Base-by-base conservation (phyloP, 2,797 vertebrate genomes). In the Ficedula albicollis region DNA sequence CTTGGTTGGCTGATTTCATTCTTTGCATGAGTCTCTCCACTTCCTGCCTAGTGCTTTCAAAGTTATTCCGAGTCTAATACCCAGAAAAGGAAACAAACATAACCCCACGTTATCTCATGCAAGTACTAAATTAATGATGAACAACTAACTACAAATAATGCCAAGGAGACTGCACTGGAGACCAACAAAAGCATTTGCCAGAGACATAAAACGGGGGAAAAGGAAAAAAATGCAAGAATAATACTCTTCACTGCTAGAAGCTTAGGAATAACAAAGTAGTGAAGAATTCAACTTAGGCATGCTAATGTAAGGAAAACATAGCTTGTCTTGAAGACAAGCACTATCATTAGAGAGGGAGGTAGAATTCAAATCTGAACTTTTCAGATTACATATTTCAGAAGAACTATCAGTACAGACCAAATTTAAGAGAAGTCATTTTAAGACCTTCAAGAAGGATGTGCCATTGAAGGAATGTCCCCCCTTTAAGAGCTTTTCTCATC, bases 41-140 rank as follows among this genome's bases (percentile, higher is more conserved):
- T 97, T 99, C 99, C 91, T 98, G 99, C 27, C 99, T 98, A 0
- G 99, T 99, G 96, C 99, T 99, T 98, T 99, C 99, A 97, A 99
- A 99, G 97, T 99, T 99, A 98, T 99, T 99, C 44, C 99, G 98
- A 36, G 99, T 99, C 99, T 99, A 96, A 78, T 86, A 39, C 0
- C 48, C 70, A 1, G 55, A 49, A 97, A 94, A 84, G 82, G 2
- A 86, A 96, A 95, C 68, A 92, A 90, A 86, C 5, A 89, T 74
- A 77, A 32, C 5, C 0, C 1, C 20, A 36, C 6, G 6, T 93
- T 80, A 93, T 15, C 20, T 67, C 30, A 66, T 12, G 6, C 8
- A 88, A 66, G 7, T 39, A 75, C 17, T 51, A 76, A 88, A 81
- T 62, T 34, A 75, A 32, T 22, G 69, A 34, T 8, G 15, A 56